phyloP scores from a whole-genome alignment of 2,797 vertebrate species.

The Sebastes baramenuke region DNA sequence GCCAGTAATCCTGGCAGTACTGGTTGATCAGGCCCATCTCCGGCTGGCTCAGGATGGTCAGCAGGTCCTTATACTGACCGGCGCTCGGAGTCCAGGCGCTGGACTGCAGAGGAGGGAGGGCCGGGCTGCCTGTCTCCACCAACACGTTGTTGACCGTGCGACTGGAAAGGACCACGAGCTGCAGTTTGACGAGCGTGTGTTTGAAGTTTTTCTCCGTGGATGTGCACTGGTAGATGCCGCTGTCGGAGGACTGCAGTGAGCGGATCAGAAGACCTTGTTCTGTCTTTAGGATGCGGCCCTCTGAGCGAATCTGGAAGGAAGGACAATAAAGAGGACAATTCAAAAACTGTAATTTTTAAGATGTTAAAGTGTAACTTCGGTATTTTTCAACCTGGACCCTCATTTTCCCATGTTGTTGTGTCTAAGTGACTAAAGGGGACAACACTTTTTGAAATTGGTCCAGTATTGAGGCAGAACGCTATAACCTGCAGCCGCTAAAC shows the following conservation, averaged over 20 bases:
- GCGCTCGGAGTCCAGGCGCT: slow-evolving; percentile 87
- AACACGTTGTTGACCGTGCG: slow-evolving; percentile 91
- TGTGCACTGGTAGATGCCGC: slow-evolving; percentile 95
- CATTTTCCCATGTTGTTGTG: no score
- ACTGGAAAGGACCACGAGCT: slow-evolving; percentile 91
- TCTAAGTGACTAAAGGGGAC: no score
- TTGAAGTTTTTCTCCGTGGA: slow-evolving; percentile 99
- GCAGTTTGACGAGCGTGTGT: slow-evolving; percentile 91
- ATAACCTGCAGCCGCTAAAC: no score
- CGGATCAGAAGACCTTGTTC: slow-evolving; percentile 95
- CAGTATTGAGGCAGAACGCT: no score
- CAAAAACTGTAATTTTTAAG: neutral
- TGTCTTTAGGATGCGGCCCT: slow-evolving; percentile 92
- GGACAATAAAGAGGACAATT: neutral
- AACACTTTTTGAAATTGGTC: no score
- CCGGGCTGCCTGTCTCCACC: slow-evolving; percentile 76
- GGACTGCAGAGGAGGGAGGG: slow-evolving; percentile 75
- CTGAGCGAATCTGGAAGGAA: slow-evolving; percentile 82
- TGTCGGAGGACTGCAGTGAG: slow-evolving; percentile 89
- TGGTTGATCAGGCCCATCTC: slow-evolving; percentile 99
- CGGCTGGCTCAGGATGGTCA: slow-evolving; percentile 95
- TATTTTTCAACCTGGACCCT: no score
- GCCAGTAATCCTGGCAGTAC: slow-evolving; percentile 99
- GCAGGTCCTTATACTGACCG: slow-evolving; percentile 93
- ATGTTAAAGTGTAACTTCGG: no score